phyloP scores from a whole-genome alignment of 2,113 vertebrate genomes.

The Perca fluviatilis region DNA sequence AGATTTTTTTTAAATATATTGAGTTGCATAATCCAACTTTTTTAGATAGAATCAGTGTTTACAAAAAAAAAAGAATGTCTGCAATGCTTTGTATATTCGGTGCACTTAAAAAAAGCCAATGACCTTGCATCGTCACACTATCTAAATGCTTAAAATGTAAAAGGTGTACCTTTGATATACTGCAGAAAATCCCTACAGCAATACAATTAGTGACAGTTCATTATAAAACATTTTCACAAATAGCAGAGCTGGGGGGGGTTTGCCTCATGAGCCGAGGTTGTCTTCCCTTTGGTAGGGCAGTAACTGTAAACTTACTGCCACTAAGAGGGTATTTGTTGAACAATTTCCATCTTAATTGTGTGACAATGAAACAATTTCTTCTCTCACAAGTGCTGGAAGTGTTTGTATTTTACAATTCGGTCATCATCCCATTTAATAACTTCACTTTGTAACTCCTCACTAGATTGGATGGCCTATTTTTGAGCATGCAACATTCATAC shows the following conservation, averaged over 20 bases:
- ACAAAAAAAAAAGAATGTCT: background rate
- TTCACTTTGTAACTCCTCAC: conserved; percentile 36
- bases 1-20: background rate
- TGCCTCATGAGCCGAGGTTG: conserved; percentile 12
- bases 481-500: conserved; percentile 46
- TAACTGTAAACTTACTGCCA: conserved; percentile 39
- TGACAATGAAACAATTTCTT: conserved; percentile 52
- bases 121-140: background rate
- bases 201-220: conserved; percentile 10
- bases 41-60: background rate
- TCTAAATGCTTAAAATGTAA: background rate
- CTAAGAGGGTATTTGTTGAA: conserved; percentile 48
- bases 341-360: conserved; percentile 56
- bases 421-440: conserved; percentile 45
- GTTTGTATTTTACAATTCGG: conserved; percentile 39
- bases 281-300: conserved; percentile 25
- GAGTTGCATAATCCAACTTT: background rate
- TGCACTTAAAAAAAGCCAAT: background rate
- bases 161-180: background rate
- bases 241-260: background rate
- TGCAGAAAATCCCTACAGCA: conserved; percentile 8
- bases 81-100: background rate
- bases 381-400: conserved; percentile 25
- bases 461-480: conserved; percentile 75
- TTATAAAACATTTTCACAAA: conserved; percentile 24